Evolutionary conservation across 2,888 invertebrate genomes (phyloP), one percentile per base, ranked within the genome.

Genomic region (Metopia argyrocephala): DNA sequence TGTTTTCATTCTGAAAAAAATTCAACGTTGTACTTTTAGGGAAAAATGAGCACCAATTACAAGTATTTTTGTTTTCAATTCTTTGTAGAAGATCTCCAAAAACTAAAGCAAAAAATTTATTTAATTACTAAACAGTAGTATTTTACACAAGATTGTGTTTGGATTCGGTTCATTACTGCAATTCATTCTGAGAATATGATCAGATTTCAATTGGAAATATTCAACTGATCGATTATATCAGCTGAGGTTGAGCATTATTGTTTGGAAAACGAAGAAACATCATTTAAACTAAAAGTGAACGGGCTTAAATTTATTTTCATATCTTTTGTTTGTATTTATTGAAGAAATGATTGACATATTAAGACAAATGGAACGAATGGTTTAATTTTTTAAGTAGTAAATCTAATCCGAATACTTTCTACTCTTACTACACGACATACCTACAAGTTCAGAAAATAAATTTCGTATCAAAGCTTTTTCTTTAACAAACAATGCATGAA

Each of bases 271-370:
- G 31, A 61, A 45, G 23, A 28, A 59, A 46, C 76, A 78, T 78
- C 61, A 59, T 70, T 78, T 65, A 70, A 71, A 70, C 61, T 74
- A 74, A 78, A 81, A 78, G 69, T 70, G 61, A 81, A 69, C 50
- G 50, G 65, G 62, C 38, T 48, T 73, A 25, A n/a, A n/a, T n/a
- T n/a, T n/a, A 21, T 23, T 45, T 46, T 27, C 0, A 28, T 5
- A 50, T 59, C 23, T 64, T 56, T 25, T 38, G 15, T 56, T 45
- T 9, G 21, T 2, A 15, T 65, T 18, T 31, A 76, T 62, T 56
- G 18, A 46, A 28, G 62, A 28, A 50, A 78, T 81, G 81, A 81
- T 81, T 81, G 81, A 81, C 78, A 81, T 62, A 75, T 78, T 74
- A 54, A 78, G 70, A 81, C 78, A 81, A 81, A 70, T 57, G 74